These are phyloP conservation scores for Gerris lacustris DNA, from an alignment of 2,888 invertebrate genomes.

Conservation along the genomic window DNA sequence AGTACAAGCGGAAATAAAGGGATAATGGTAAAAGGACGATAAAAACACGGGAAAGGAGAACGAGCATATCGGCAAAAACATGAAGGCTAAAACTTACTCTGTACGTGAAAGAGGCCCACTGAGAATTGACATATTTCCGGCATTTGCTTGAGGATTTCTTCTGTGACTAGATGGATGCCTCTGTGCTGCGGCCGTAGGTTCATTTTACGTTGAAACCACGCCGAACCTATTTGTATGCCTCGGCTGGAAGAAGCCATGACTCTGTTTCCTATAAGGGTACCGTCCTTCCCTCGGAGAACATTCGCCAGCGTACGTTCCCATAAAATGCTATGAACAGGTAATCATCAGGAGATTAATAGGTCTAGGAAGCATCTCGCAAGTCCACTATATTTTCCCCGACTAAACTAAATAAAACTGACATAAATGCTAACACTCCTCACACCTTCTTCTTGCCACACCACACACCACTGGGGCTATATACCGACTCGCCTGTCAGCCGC, in stretches of 20 bases:
- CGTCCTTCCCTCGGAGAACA: slow-evolving; percentile 23
- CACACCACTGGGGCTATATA: slow-evolving; percentile 24
- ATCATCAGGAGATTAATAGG: slow-evolving; percentile 8
- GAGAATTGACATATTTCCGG: slow-evolving; percentile 90
- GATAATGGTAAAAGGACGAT: no score
- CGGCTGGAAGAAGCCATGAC: slow-evolving; percentile 69
- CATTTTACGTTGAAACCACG: slow-evolving; percentile 97
- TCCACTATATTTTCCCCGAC: not conserved
- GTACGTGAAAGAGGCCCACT: slow-evolving; percentile 90
- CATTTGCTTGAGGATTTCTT: slow-evolving; percentile 87
- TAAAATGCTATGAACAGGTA: slow-evolving; percentile 29
- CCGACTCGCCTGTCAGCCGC: slow-evolving; percentile 19
- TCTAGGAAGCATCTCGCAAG: slow-evolving; percentile 1
- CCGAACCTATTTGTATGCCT: slow-evolving; percentile 88
- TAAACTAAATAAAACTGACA: slow-evolving; percentile 18
- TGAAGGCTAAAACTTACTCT: slow-evolving; percentile 61
- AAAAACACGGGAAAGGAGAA: no score
- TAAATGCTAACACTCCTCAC: slow-evolving; percentile 16
- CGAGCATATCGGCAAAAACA: no score
- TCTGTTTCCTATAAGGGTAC: slow-evolving; percentile 17
- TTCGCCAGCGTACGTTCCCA: slow-evolving; percentile 25
- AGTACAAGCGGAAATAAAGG: no score
- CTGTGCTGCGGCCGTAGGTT: slow-evolving; percentile 90
- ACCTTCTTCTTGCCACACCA: slow-evolving; percentile 24
- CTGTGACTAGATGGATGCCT: slow-evolving; percentile 92